Evolutionary conservation across 2,797 vertebrate genomes (phyloP).

Genomic region (Phylloscopus collybita): DNA sequence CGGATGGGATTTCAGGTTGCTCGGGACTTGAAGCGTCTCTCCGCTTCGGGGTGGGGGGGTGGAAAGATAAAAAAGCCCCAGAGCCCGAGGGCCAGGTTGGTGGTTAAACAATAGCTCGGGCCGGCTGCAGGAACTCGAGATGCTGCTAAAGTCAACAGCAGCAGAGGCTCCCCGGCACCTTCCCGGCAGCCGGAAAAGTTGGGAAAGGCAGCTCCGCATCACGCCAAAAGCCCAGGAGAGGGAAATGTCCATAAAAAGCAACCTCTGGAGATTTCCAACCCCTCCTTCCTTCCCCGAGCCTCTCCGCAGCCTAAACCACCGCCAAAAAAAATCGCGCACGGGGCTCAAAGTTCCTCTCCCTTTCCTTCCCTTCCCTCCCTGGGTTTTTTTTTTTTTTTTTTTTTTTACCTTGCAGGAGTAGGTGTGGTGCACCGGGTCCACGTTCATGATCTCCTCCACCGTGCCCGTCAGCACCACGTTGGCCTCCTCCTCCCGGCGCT

Average conservation of each 20-base stretch:
- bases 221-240: not conserved
- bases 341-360: not conserved
- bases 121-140: slow-evolving; percentile 15
- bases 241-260: slow-evolving; percentile 63
- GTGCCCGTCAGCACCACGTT: slow-evolving; percentile 96
- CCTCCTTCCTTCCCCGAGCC: not conserved
- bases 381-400: no score
- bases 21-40: slow-evolving; percentile 14
- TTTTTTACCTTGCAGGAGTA: slow-evolving; percentile 95
- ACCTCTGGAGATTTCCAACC: slow-evolving; percentile 2
- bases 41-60: not conserved
- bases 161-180: not conserved
- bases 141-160: not conserved
- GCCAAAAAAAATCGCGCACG: not conserved
- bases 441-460: slow-evolving; percentile 95
- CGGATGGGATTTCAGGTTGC: slow-evolving; percentile 55
- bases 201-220: not conserved
- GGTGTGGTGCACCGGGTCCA: slow-evolving; percentile 95
- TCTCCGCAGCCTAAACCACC: not conserved
- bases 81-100: slow-evolving; percentile 32
- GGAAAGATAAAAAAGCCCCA: not conserved
- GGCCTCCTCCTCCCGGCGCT: slow-evolving; percentile 92
- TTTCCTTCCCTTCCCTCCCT: no score
- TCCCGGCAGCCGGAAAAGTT: slow-evolving; percentile 7
- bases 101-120: slow-evolving; percentile 65